Conservation (phyloP, 2,888 invertebrate genomes). For the Drosophila algonquin region DNA sequence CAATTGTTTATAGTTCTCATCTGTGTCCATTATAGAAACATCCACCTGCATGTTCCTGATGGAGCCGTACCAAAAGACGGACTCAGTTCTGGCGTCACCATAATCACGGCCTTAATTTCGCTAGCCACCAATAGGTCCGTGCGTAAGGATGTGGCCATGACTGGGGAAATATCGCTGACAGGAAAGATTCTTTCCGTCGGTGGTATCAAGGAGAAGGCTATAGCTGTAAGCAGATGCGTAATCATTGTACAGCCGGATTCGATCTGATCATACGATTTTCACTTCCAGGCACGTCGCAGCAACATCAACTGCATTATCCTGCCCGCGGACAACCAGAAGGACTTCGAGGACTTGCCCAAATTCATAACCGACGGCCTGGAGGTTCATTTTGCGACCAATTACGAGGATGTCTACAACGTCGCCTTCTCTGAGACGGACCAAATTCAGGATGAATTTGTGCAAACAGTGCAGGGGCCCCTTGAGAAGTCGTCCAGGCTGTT, state of each 20-base stretch:
- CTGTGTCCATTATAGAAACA: constrained; percentile 88
- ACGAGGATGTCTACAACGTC: constrained; percentile 94
- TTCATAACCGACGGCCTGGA: constrained; percentile 96
- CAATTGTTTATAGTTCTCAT: constrained; percentile 88
- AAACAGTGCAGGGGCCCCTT: too few species aligned
- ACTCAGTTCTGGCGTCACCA: constrained; percentile 96
- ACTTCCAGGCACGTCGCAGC: constrained; percentile 93
- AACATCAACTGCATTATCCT: constrained; percentile 95
- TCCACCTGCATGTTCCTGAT: constrained; percentile 98
- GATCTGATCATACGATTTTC: too few species aligned
- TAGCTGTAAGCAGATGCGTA: constrained; percentile 88
- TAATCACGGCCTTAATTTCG: constrained; percentile 95
- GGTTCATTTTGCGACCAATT: constrained; percentile 95
- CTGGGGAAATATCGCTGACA: constrained; percentile 97
- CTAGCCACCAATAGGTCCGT: constrained; percentile 90
- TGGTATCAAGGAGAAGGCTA: constrained; percentile 98
- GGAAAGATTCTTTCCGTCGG: constrained; percentile 97
- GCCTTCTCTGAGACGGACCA: constrained; percentile 86
- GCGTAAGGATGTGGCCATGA: constrained; percentile 95
- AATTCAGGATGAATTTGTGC: constrained; percentile 3
- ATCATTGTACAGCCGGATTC: too few species aligned
- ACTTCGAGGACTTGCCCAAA: constrained; percentile 95
- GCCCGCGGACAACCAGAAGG: constrained; percentile 98
- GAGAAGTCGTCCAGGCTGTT: too few species aligned
- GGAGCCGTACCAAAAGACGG: constrained; percentile 99